phyloP scores from a whole-genome alignment of 2,797 vertebrate species.

The Clarias laeviceps region DNA sequence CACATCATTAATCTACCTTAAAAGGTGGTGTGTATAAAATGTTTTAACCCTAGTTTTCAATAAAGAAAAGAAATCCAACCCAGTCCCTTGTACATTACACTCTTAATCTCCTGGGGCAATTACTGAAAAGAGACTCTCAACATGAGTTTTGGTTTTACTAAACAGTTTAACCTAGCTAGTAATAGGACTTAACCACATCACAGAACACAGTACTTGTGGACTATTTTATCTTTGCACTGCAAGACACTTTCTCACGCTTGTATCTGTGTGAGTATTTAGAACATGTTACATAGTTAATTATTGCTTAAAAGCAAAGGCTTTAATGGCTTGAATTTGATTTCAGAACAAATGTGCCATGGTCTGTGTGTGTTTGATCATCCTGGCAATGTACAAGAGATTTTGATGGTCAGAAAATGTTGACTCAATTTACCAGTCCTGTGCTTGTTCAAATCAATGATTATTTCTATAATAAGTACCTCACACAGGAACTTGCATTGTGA shows the following conservation, averaged over 20 bases:
- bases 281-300: background rate
- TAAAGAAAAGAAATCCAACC: background rate
- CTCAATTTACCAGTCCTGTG: background rate
- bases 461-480: background rate
- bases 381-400: background rate
- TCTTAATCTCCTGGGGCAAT: background rate
- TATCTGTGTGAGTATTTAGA: background rate
- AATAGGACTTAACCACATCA: background rate
- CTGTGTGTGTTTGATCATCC: background rate
- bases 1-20: background rate
- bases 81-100: background rate
- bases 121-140: background rate
- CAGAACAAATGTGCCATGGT: background rate
- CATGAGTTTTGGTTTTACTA: slow-evolving; percentile 1
- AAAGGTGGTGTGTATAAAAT: background rate
- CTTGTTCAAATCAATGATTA: background rate
- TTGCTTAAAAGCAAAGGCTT: background rate
- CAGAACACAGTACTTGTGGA: background rate
- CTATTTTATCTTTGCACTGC: background rate
- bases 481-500: background rate
- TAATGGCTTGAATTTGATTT: background rate
- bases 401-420: background rate
- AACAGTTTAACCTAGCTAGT: background rate
- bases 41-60: background rate
- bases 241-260: background rate